These are phyloP conservation scores for Drosophila stalkeri DNA, from an alignment of 2,888 invertebrate genomes.

Conservation along the genomic window DNA sequence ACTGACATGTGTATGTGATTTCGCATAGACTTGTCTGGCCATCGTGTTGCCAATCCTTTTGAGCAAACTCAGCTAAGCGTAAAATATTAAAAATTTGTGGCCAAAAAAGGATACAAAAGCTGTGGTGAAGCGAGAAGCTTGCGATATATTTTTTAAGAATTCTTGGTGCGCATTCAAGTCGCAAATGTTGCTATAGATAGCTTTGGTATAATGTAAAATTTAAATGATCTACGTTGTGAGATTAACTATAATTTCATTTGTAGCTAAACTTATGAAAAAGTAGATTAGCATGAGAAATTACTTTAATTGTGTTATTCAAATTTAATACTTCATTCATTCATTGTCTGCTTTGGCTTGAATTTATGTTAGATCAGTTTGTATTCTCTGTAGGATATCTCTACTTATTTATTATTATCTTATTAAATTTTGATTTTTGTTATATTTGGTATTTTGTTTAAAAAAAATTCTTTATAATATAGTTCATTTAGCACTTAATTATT, in stretches of 20 bases:
- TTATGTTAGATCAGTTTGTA: too few relatives aligned
- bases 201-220: not conserved
- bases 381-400: too few relatives aligned
- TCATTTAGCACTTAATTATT: too few relatives aligned
- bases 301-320: too few relatives aligned
- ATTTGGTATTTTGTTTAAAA: too few relatives aligned
- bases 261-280: too few relatives aligned
- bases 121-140: slow-evolving; percentile 12
- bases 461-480: too few relatives aligned
- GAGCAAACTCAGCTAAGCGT: slow-evolving; percentile 68
- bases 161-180: not conserved
- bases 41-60: slow-evolving; percentile 45
- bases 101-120: slow-evolving; percentile 24
- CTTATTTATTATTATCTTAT: too few relatives aligned
- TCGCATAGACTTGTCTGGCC: slow-evolving; percentile 59
- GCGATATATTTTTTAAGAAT: not conserved
- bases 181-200: not conserved
- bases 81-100: slow-evolving; percentile 56
- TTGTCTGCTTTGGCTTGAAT: too few relatives aligned
- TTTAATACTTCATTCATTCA: too few relatives aligned
- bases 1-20: slow-evolving; percentile 76
- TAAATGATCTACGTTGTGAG: not conserved
- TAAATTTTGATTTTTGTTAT: too few relatives aligned
- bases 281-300: too few relatives aligned
- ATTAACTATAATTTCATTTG: not conserved